Conservation (phyloP, 2,113 vertebrate genomes). For the Pseudorasbora parva region DNA sequence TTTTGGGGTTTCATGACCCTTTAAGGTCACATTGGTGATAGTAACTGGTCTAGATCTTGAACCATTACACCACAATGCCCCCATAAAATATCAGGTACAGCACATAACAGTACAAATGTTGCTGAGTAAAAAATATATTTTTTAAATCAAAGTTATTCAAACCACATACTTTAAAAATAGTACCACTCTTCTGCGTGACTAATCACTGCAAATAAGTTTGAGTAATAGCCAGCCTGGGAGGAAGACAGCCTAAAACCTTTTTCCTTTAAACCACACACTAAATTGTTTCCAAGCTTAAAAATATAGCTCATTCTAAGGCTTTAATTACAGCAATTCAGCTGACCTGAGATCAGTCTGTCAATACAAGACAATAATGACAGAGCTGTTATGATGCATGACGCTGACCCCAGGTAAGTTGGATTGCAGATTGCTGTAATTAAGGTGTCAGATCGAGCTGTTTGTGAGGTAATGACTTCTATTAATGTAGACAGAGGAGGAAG, state of each 20-base stretch:
- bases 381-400: slow-evolving; percentile 4
- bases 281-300: slow-evolving; percentile 19
- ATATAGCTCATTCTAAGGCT: slow-evolving; percentile 2
- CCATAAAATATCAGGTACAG: not conserved
- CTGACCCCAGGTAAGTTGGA: slow-evolving; percentile 17
- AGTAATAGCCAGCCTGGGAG: slow-evolving; percentile 7
- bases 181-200: not conserved
- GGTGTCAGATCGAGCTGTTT: slow-evolving; percentile 22
- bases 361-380: slow-evolving; percentile 14
- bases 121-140: not conserved
- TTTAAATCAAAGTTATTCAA: not conserved
- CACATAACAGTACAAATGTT: slow-evolving; percentile 23
- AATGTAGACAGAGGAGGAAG: not conserved
- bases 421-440: slow-evolving; percentile 14
- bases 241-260: slow-evolving; percentile 17
- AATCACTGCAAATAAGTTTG: slow-evolving; percentile 1
- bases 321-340: slow-evolving; percentile 39
- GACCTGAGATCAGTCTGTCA: slow-evolving; percentile 19
- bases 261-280: slow-evolving; percentile 58
- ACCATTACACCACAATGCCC: not conserved
- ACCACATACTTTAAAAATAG: not conserved
- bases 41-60: not conserved
- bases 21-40: not conserved
- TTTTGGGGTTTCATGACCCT: too few species aligned
- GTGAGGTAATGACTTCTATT: slow-evolving; percentile 15